Evolutionary conservation across 2,113 vertebrate species (phyloP).

Genomic region (Ophthalmolycus amberensis): DNA sequence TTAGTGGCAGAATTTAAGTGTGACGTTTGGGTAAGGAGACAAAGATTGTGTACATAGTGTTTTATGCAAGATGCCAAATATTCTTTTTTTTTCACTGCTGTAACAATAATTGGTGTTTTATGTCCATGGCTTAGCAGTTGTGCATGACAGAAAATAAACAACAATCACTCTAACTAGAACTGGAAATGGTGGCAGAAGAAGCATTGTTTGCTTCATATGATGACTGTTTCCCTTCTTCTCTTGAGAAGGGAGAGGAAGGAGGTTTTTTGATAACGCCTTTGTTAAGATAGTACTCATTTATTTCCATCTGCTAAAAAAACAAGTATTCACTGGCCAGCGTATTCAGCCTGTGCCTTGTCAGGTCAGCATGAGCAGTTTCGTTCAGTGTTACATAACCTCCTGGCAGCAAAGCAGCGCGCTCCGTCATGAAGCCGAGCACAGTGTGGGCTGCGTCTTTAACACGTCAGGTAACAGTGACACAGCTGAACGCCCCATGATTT

Average conservation of each 20-base stretch:
- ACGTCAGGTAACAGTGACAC: not conserved
- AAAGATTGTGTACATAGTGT: not conserved
- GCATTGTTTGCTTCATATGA: not conserved
- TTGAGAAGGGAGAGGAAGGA: not conserved
- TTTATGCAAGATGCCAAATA: not conserved
- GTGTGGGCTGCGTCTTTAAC: not conserved
- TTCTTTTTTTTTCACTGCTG: not conserved
- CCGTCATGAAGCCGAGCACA: not conserved
- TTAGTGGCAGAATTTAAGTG: not conserved
- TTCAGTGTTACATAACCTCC: constrained; percentile 55
- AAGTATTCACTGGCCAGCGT: not conserved
- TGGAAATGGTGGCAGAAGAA: not conserved
- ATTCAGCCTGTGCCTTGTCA: not conserved
- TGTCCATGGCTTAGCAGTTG: not conserved
- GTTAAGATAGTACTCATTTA: not conserved
- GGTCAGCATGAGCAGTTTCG: constrained; percentile 21
- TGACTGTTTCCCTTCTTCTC: not conserved
- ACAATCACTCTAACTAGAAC: not conserved
- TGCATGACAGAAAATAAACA: not conserved
- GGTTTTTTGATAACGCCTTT: not conserved
- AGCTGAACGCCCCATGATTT: not conserved
- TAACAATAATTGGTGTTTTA: not conserved
- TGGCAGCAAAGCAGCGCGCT: constrained; percentile 1
- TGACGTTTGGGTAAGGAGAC: not conserved
- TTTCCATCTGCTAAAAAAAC: not conserved